Evolutionary conservation across 2,888 invertebrate genomes (phyloP).

Genomic region (Argynnis bischoffii): DNA sequence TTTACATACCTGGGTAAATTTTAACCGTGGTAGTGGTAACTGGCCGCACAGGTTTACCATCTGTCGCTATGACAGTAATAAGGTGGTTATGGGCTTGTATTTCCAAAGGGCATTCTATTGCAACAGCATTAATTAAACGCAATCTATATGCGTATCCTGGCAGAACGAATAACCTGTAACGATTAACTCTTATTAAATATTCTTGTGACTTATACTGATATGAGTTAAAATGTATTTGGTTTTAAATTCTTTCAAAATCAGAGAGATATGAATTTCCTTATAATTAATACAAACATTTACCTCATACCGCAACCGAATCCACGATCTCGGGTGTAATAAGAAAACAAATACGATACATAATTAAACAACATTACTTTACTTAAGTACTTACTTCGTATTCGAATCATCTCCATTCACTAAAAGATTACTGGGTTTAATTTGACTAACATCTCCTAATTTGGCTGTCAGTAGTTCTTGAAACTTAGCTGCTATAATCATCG

Average conservation of each 20-base stretch:
- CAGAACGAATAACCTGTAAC: slow-evolving; percentile 70
- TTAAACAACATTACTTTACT: not conserved
- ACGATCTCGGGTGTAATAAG: not conserved
- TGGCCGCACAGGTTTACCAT: slow-evolving; percentile 77
- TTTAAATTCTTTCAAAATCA: not conserved
- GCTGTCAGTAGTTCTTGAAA: slow-evolving; percentile 82
- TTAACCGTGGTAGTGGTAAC: slow-evolving; percentile 61
- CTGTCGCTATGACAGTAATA: slow-evolving; percentile 77
- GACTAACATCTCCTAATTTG: slow-evolving; percentile 61
- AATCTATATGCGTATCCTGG: slow-evolving; percentile 77
- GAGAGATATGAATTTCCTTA: not conserved
- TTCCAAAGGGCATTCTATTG: slow-evolving; percentile 75
- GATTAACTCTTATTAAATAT: slow-evolving; percentile 2
- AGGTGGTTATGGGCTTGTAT: slow-evolving; percentile 75
- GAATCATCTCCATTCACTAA: slow-evolving; percentile 60
- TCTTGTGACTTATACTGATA: not conserved
- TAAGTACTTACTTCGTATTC: slow-evolving; percentile 60
- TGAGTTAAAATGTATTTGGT: not conserved
- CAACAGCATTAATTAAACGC: slow-evolving; percentile 80
- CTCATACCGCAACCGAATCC: not conserved
- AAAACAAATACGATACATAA: not conserved
- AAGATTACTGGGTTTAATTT: slow-evolving; percentile 64
- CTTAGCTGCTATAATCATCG: slow-evolving; percentile 76
- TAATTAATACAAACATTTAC: not conserved
- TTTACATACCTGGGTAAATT: slow-evolving; percentile 72